Conservation (phyloP, 2,888 invertebrate species). For the Cheilosia vernalis region DNA sequence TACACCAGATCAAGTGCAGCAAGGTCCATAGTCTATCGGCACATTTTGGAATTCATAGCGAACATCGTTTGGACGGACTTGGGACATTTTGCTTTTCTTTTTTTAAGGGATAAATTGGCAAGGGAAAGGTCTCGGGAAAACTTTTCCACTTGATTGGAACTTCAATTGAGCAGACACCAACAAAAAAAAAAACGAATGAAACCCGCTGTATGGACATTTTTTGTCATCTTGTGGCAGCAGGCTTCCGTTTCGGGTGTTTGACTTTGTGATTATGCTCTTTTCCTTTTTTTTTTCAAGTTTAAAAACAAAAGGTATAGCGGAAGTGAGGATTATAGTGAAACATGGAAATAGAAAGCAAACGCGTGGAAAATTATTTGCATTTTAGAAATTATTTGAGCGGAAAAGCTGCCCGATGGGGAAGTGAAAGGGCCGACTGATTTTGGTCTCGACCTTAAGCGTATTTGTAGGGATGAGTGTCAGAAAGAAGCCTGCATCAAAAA, state of each 20-base stretch:
- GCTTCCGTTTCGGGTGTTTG: slow-evolving; percentile 9
- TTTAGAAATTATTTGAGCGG: slow-evolving; percentile 6
- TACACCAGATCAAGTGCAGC: background rate
- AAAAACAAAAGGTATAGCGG: background rate
- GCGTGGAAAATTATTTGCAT: background rate
- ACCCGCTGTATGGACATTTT: slow-evolving; percentile 35
- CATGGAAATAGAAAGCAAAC: background rate
- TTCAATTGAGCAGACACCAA: slow-evolving; percentile 39
- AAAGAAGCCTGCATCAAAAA: too few relatives aligned
- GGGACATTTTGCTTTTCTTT: background rate
- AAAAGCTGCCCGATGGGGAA: background rate
- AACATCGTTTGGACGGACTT: background rate
- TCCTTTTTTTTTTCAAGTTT: background rate
- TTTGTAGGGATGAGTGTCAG: too few relatives aligned
- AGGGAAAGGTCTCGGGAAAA: slow-evolving; percentile 38
- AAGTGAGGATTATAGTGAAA: background rate
- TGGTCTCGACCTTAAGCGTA: too few relatives aligned
- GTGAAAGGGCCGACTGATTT: background rate
- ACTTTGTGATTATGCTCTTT: background rate
- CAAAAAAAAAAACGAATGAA: background rate
- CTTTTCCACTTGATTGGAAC: slow-evolving; percentile 63
- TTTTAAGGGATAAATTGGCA: slow-evolving; percentile 2
- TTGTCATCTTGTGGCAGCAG: slow-evolving; percentile 3
- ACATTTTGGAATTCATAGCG: background rate
- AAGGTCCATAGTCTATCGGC: too few relatives aligned